A percentile compares a stretch with the other conserved stretches of the same genome.
Conservation (phyloP, 2,113 vertebrate species). For the Rhinichthys klamathensis region DNA sequence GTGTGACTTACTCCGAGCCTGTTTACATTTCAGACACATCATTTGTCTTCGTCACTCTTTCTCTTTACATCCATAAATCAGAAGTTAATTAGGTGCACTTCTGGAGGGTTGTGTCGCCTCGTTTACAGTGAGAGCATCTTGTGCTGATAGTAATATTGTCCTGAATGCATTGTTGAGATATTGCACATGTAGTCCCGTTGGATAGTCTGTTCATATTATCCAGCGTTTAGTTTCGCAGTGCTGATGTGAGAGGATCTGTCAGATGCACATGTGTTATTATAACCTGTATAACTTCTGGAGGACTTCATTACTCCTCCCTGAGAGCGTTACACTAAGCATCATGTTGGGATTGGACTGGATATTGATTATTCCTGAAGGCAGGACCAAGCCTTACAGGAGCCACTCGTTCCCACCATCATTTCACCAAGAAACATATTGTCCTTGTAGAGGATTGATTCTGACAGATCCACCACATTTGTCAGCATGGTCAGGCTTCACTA, state of each 20-base stretch:
- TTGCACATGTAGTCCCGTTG: not conserved
- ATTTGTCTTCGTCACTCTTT: not conserved
- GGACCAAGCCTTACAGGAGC: not conserved
- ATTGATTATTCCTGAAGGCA: slow-evolving; percentile 44
- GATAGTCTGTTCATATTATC: not conserved
- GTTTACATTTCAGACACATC: not conserved
- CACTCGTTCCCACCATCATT: not conserved
- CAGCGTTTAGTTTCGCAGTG: not conserved
- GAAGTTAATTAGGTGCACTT: not conserved
- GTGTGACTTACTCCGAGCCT: not conserved
- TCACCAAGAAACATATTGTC: not conserved
- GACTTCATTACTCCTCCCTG: slow-evolving; percentile 21
- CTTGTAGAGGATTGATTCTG: not conserved
- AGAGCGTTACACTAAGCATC: not conserved
- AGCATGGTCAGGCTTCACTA: slow-evolving; percentile 1
- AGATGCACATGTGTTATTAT: slow-evolving; percentile 23
- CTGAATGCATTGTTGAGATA: not conserved
- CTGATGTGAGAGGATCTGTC: not conserved
- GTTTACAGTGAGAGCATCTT: not conserved
- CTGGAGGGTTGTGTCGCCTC: not conserved
- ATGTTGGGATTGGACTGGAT: slow-evolving; percentile 28
- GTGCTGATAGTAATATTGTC: not conserved
- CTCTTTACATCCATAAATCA: not conserved
- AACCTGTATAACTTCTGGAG: not conserved
- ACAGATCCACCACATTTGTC: slow-evolving; percentile 20